phyloP scores from a whole-genome alignment of 1,140 invertebrate genomes.

The Hermetia illucens region DNA sequence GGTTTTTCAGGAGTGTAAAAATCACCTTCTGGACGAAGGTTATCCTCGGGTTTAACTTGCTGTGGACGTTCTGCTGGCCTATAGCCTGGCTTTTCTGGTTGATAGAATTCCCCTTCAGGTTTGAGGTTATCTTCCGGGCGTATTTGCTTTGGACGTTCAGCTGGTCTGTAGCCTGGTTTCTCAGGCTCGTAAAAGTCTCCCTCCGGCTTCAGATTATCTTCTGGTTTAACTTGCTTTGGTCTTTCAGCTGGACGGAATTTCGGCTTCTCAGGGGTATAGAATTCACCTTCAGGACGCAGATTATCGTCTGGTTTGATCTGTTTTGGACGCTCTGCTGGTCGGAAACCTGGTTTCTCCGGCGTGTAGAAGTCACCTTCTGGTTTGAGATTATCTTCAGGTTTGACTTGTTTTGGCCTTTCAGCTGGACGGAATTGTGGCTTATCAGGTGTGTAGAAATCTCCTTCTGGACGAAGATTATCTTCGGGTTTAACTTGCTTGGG shows the following conservation, averaged over 20 bases:
- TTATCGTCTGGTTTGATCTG: conserved; percentile 35
- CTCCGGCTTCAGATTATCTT: conserved; percentile 40
- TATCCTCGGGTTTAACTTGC: conserved; percentile 37
- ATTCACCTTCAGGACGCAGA: conserved; percentile 39
- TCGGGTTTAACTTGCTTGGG: conserved; percentile 30
- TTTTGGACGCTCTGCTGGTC: conserved; percentile 33
- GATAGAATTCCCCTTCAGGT: conserved; percentile 40
- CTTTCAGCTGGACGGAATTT: conserved; percentile 33
- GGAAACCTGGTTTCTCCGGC: conserved; percentile 30
- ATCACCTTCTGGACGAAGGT: too few species aligned
- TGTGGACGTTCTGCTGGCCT: conserved; percentile 41
- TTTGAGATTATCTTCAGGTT: conserved; percentile 43
- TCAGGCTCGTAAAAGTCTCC: conserved; percentile 38
- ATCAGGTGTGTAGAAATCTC: conserved; percentile 37
- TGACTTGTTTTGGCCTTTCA: conserved; percentile 39
- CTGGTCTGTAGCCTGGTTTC: conserved; percentile 26
- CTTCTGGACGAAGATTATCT: conserved; percentile 42
- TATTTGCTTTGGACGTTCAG: conserved; percentile 30
- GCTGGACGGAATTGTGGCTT: conserved; percentile 28
- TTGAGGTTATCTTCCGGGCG: conserved; percentile 34
- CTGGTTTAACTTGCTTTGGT: conserved; percentile 23
- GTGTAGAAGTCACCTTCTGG: conserved; percentile 43
- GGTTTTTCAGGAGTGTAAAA: too few species aligned
- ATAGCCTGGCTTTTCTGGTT: conserved; percentile 21
- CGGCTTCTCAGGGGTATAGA: conserved; percentile 33